A percentile compares a stretch with the other conserved stretches of the same genome.
Evolutionary conservation across 2,797 vertebrate genomes (phyloP).

Genomic region (Melanotaenia maccullochi): DNA sequence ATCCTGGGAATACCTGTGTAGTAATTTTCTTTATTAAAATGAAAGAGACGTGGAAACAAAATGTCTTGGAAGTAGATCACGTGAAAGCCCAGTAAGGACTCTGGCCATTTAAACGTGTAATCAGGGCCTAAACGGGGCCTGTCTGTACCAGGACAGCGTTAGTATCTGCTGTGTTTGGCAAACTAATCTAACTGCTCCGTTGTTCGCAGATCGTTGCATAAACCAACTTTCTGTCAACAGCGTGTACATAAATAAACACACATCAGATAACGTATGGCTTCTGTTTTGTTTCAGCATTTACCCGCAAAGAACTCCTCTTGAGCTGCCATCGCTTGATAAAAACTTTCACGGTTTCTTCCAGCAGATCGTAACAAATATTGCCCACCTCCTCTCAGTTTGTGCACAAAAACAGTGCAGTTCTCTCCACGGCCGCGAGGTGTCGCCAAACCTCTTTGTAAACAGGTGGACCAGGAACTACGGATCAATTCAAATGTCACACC

Average conservation of each 20-base stretch:
- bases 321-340: constrained; percentile 41
- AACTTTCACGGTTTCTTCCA: neutral
- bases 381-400: neutral
- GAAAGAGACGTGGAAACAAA: neutral
- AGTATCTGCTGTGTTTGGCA: neutral
- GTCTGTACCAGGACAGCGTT: neutral
- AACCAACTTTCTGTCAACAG: neutral
- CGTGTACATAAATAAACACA: neutral
- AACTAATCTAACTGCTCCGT: neutral
- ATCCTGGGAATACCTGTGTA: constrained; percentile 71
- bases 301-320: constrained; percentile 58
- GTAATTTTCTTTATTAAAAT: neutral
- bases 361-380: neutral
- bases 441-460: constrained; percentile 20
- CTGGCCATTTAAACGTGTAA: neutral
- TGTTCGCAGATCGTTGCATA: neutral
- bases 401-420: constrained; percentile 14
- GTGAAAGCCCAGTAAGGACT: neutral
- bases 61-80: neutral
- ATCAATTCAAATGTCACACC: no score
- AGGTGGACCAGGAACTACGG: no score
- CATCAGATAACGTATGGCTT: neutral
- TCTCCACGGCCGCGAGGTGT: constrained; percentile 45
- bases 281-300: constrained; percentile 29
- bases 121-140: neutral